Percentiles rank a stretch among this genome's conserved stretches.
These are phyloP conservation scores for Danio albolineatus DNA, from an alignment of 2,797 vertebrate genomes.

Conservation along the genomic window DNA sequence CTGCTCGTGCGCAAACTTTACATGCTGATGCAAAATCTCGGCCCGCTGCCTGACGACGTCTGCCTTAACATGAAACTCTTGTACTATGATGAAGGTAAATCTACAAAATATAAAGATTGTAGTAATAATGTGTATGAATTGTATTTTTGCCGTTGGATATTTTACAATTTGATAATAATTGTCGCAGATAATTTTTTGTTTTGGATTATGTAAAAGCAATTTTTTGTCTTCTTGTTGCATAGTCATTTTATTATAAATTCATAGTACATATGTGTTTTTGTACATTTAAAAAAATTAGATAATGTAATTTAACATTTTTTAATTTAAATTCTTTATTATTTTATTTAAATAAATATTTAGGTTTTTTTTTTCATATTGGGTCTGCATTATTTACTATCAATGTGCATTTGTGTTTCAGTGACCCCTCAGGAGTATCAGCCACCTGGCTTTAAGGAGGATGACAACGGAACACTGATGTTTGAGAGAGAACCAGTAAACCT, in stretches of 20 bases:
- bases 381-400: neutral
- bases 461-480: slow-evolving; percentile 80
- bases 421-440: slow-evolving; percentile 94
- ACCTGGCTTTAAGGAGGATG: slow-evolving; percentile 89
- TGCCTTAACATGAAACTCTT: slow-evolving; percentile 94
- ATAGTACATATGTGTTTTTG: neutral
- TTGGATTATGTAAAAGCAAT: too few relatives aligned
- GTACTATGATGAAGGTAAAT: slow-evolving; percentile 91
- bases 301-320: neutral
- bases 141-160: too few relatives aligned
- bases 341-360: too few relatives aligned
- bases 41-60: slow-evolving; percentile 86
- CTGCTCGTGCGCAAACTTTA: slow-evolving; percentile 94
- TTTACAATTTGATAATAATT: too few relatives aligned
- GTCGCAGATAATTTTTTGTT: too few relatives aligned
- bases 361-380: too few relatives aligned
- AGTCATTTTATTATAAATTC: too few relatives aligned
- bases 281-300: neutral
- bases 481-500: slow-evolving; percentile 85
- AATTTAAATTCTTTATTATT: too few relatives aligned
- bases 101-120: neutral
- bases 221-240: too few relatives aligned
- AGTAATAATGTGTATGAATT: too few relatives aligned
- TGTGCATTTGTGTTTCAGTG: slow-evolving; percentile 74
- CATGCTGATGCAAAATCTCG: slow-evolving; percentile 92